Conservation (phyloP, 2,888 invertebrate genomes). For the Cremastinae sp. region DNA sequence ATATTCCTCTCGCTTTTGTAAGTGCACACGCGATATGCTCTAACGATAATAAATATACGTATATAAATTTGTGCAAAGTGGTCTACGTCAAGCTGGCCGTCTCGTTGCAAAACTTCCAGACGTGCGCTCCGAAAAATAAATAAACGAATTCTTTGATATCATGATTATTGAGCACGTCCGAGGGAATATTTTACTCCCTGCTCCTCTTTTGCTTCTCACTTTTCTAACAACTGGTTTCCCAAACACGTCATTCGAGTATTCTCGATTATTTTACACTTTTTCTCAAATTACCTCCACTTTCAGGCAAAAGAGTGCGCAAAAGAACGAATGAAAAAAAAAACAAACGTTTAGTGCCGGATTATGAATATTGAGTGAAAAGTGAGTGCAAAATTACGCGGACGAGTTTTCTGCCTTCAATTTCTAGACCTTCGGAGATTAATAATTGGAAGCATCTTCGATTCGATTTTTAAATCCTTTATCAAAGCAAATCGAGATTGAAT, state of each 20-base stretch:
- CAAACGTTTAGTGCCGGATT: no score
- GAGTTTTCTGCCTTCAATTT: no score
- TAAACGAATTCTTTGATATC: slow-evolving; percentile 17
- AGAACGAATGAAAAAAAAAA: neutral
- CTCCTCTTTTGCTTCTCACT: neutral
- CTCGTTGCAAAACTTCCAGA: neutral
- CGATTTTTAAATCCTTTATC: no score
- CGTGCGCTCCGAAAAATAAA: neutral
- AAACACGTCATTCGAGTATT: neutral
- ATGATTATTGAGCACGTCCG: slow-evolving; percentile 24
- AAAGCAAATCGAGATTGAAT: no score
- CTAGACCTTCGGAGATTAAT: no score
- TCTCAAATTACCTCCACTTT: neutral
- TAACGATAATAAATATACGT: slow-evolving; percentile 23
- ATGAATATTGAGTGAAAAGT: no score
- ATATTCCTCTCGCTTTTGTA: slow-evolving; percentile 35
- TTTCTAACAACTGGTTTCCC: slow-evolving; percentile 25
- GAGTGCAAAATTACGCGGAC: neutral
- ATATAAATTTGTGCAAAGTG: slow-evolving; percentile 12
- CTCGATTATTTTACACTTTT: neutral
- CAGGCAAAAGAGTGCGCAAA: neutral
- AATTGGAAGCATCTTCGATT: no score
- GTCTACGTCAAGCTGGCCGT: slow-evolving; percentile 17
- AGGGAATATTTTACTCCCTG: slow-evolving; percentile 23
- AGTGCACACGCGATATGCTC: slow-evolving; percentile 38